Conservation (phyloP, 64 coral and sea anemone species). For the Stichodactyla mertensii region DNA sequence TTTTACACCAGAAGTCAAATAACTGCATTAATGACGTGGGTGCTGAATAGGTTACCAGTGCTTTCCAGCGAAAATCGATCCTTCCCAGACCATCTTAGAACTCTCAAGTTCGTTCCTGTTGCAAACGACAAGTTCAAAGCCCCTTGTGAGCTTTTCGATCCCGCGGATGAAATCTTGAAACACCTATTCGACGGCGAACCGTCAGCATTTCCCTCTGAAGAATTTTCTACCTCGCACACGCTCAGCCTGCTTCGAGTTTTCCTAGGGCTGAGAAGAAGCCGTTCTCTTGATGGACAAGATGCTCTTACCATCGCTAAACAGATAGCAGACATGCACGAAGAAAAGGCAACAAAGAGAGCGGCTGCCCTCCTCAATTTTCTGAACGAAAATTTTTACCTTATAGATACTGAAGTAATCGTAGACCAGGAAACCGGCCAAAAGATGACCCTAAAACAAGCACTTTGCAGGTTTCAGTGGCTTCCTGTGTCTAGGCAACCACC, state of each 20-base stretch:
- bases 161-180: slow-evolving; percentile 70
- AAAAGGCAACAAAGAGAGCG: slow-evolving; percentile 49
- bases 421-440: slow-evolving; percentile 6
- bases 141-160: slow-evolving; percentile 80
- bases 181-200: slow-evolving; percentile 73
- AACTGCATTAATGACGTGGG: slow-evolving; percentile 81
- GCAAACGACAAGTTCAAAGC: slow-evolving; percentile 62
- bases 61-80: slow-evolving; percentile 72
- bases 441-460: slow-evolving; percentile 22
- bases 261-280: slow-evolving; percentile 71
- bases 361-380: slow-evolving; percentile 71
- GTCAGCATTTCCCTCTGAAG: slow-evolving; percentile 59
- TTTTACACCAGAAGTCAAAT: slow-evolving; percentile 76
- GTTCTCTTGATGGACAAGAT: slow-evolving; percentile 62
- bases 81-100: slow-evolving; percentile 75
- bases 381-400: slow-evolving; percentile 62
- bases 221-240: slow-evolving; percentile 62
- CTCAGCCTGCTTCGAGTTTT: slow-evolving; percentile 82
- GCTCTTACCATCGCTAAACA: slow-evolving; percentile 60
- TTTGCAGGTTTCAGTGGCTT: slow-evolving; percentile 61
- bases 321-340: slow-evolving; percentile 49
- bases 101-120: slow-evolving; percentile 75
- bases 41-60: slow-evolving; percentile 75
- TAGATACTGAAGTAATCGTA: slow-evolving; percentile 45
- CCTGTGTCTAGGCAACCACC: slow-evolving; percentile 57